Evolutionary conservation across 2,797 vertebrate species (phyloP), one percentile per base, ranked within the genome.

Genomic region (Moxostoma hubbsi): DNA sequence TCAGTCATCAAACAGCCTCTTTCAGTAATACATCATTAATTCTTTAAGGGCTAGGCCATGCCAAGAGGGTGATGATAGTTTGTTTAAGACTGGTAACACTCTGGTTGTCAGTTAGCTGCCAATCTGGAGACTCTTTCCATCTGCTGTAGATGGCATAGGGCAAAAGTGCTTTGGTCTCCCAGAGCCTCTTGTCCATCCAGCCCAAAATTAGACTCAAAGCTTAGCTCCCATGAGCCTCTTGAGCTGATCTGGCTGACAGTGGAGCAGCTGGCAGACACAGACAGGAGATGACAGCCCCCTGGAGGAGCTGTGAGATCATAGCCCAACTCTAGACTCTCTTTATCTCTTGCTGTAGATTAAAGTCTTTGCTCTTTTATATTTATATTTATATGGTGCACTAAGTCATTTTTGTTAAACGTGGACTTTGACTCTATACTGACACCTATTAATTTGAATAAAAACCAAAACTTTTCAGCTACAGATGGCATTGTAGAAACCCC

Each of bases 151-250:
- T 36, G 36, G 36, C 36, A 36, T 36, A 36, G 36, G 36, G 36
- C 36, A 36, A 36, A 6, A 45, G 9, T 15, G 10, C 55, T 61
- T 80, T 51, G 36, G 36, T 36, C 36, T 36, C 36, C 36, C 2
- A 66, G 64, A 16, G 59, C 45, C 64, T 68, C 68, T 65, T 5
- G 46, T 15, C 50, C 72, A 59, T 75, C 62, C 75, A 80, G 45
- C 53, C 64, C 64, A 76, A 69, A 77, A 80, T 66, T 72, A 77
- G 50, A 18, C 67, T 76, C 84, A 83, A 90, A 94, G 36, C 94
- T 91, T 95, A 89, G 88, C 89, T 83, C 61, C 46, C 87, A 87
- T 64, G 63, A 76, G 87, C 84, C 78, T 36, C 36, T 36, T 36
- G 36, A 36, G 36, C 36, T 36, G 63, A 46, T 64, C 15, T 77